Percentiles rank a stretch among this genome's conserved stretches.
phyloP scores from a whole-genome alignment of 2,888 invertebrate species.

The Erebia palarica region DNA sequence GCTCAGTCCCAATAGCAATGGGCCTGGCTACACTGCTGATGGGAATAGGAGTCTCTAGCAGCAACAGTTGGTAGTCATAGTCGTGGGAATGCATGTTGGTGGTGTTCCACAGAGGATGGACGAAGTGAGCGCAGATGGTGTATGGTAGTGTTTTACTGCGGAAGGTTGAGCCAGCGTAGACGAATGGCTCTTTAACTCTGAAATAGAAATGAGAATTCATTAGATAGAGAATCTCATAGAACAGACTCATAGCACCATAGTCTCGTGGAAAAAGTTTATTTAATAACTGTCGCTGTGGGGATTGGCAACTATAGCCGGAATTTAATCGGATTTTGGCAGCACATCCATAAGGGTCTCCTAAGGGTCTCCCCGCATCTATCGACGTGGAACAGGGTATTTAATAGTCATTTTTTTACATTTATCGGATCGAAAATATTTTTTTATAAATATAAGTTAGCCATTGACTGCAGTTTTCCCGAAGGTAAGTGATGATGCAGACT shows the following conservation, averaged over 20 bases:
- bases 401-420: too few relatives aligned
- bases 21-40: constrained; percentile 56
- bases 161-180: constrained; percentile 62
- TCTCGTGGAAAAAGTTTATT: neutral
- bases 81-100: constrained; percentile 57
- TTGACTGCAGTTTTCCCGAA: too few relatives aligned
- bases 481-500: too few relatives aligned
- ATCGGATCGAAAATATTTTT: too few relatives aligned
- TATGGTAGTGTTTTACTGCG: constrained; percentile 53
- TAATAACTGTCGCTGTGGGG: too few relatives aligned
- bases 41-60: constrained; percentile 62
- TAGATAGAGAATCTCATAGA: neutral
- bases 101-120: constrained; percentile 61
- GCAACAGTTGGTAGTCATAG: constrained; percentile 68
- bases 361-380: too few relatives aligned
- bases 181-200: constrained; percentile 56
- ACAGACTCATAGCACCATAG: neutral
- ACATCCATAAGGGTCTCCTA: too few relatives aligned
- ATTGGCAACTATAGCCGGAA: too few relatives aligned
- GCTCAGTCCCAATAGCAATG: constrained; percentile 60
- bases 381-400: too few relatives aligned
- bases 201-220: constrained; percentile 29
- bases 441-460: too few relatives aligned
- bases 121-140: constrained; percentile 65
- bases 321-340: too few relatives aligned